A percentile compares a stretch with the other conserved stretches of the same genome.
Conservation (phyloP, 2,797 vertebrate genomes). For the Microctenopoma stevenorrisi region DNA sequence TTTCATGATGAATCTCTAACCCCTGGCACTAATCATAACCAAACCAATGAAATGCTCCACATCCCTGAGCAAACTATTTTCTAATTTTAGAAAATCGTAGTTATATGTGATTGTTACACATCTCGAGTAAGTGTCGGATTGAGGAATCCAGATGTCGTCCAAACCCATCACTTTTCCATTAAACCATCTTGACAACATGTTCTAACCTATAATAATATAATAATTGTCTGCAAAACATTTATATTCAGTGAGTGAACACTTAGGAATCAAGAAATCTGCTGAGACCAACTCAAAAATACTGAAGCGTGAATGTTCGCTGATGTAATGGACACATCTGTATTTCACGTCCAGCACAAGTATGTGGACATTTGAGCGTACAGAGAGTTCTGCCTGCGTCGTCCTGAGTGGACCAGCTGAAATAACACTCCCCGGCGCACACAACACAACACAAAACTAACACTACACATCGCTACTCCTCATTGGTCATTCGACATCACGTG, state of each 20-base stretch:
- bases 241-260: slow-evolving; percentile 25
- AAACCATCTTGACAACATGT: slow-evolving; percentile 27
- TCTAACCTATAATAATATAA: slow-evolving; percentile 51
- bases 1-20: slow-evolving; percentile 27
- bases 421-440: slow-evolving; percentile 60
- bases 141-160: slow-evolving; percentile 30
- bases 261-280: slow-evolving; percentile 23
- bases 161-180: slow-evolving; percentile 24
- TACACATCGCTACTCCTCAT: slow-evolving; percentile 36
- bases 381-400: slow-evolving; percentile 47
- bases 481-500: slow-evolving; percentile 31
- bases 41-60: slow-evolving; percentile 39
- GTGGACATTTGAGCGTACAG: slow-evolving; percentile 52
- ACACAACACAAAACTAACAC: slow-evolving; percentile 6
- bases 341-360: slow-evolving; percentile 58
- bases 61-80: slow-evolving; percentile 28
- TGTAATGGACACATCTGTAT: slow-evolving; percentile 68
- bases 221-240: slow-evolving; percentile 53
- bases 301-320: slow-evolving; percentile 55
- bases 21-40: slow-evolving; percentile 24
- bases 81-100: slow-evolving; percentile 35
- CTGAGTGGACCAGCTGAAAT: slow-evolving; percentile 75
- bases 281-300: slow-evolving; percentile 29
- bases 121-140: slow-evolving; percentile 3
- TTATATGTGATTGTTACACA: slow-evolving; percentile 23